Conservation (phyloP, 2,113 vertebrate genomes). For the Halcyon malimbica region DNA sequence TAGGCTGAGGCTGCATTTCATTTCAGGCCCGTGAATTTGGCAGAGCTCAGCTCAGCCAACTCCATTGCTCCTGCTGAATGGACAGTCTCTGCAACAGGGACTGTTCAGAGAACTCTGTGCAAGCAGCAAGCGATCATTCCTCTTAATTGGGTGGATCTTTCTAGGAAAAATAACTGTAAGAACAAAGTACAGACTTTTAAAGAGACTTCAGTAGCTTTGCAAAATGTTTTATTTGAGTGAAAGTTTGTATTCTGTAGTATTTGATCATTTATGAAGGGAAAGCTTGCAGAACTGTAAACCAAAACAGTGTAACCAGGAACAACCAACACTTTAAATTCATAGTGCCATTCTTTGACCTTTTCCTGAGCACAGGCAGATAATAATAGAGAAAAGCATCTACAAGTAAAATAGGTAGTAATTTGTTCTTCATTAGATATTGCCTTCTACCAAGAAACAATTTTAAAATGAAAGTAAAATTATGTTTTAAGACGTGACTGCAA, state of each 20-base stretch:
- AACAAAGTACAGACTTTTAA: neutral
- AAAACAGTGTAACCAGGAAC: neutral
- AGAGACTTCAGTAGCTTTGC: neutral
- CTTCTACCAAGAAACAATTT: neutral
- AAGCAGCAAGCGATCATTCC: neutral
- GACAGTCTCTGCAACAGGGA: neutral
- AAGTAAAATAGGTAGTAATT: neutral
- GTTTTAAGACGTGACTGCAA: neutral
- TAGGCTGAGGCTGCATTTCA: neutral
- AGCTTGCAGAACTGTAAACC: neutral
- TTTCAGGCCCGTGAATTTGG: neutral
- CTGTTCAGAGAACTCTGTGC: neutral
- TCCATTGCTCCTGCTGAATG: neutral
- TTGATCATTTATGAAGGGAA: neutral
- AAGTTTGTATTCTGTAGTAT: neutral
- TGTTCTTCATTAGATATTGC: neutral
- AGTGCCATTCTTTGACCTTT: neutral
- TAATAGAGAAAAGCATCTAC: neutral
- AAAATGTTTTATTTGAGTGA: neutral
- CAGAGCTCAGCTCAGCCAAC: neutral
- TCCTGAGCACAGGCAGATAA: neutral
- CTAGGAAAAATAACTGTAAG: neutral
- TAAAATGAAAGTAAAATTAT: neutral
- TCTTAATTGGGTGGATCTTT: neutral
- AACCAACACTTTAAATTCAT: neutral